Evolutionary conservation across 2,888 invertebrate species (phyloP).

Genomic region (Diloba caeruleocephala): DNA sequence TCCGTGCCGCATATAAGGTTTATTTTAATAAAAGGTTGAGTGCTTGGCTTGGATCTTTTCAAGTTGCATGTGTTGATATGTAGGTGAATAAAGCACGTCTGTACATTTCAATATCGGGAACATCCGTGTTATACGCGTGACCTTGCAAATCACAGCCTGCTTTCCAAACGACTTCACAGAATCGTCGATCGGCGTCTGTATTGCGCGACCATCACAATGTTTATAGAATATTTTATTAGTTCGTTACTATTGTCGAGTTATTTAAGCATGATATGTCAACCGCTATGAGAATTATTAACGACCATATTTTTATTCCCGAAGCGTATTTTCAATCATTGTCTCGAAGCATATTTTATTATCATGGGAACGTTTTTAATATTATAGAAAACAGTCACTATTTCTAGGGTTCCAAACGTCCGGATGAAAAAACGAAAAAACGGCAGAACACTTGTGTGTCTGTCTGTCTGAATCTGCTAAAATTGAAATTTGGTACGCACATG

Average conservation of each 20-base stretch:
- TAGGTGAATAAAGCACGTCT: constrained; percentile 89
- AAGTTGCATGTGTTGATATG: constrained; percentile 86
- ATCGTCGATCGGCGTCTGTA: constrained; percentile 82
- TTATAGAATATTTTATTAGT: constrained; percentile 82
- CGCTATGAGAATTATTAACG: constrained; percentile 66
- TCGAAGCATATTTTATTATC: constrained; percentile 54
- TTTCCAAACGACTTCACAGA: constrained; percentile 89
- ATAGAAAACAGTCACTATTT: constrained; percentile 35
- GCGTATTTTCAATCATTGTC: constrained; percentile 59
- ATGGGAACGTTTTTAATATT: constrained; percentile 53
- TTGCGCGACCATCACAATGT: constrained; percentile 79
- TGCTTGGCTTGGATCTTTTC: constrained; percentile 81
- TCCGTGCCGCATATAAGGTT: constrained; percentile 73
- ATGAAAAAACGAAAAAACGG: too few relatives aligned
- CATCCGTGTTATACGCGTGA: constrained; percentile 89
- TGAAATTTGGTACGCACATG: too few relatives aligned
- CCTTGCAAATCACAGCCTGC: constrained; percentile 89
- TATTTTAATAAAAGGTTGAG: constrained; percentile 60
- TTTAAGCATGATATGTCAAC: constrained; percentile 75
- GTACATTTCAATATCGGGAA: constrained; percentile 89
- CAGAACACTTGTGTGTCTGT: too few relatives aligned
- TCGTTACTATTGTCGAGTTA: constrained; percentile 73
- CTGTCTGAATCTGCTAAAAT: too few relatives aligned
- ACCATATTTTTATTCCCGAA: constrained; percentile 66
- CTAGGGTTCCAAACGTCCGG: too few relatives aligned